Percentiles rank a stretch among this genome's conserved stretches.
These are phyloP conservation scores for Cremastinae sp. DNA, from an alignment of 2,888 invertebrate species.

Conservation along the genomic window DNA sequence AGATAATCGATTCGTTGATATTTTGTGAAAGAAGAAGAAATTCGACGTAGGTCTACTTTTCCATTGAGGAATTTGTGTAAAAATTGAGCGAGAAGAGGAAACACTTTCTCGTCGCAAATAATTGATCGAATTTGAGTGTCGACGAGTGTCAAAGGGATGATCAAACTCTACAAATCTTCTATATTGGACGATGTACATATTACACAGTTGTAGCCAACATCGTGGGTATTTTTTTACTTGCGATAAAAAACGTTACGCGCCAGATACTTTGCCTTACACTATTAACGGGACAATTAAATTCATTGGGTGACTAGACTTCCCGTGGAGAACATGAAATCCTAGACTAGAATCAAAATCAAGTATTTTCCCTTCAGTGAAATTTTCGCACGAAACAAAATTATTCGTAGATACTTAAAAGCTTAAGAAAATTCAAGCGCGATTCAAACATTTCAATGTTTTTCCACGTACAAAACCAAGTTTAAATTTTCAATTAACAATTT, in stretches of 20 bases:
- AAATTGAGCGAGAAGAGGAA: neutral
- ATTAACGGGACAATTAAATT: slow-evolving; percentile 32
- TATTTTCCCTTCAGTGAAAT: neutral
- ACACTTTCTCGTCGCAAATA: neutral
- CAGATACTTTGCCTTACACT: slow-evolving; percentile 58
- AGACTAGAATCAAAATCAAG: neutral
- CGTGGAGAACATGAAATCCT: neutral
- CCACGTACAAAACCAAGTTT: too few relatives aligned
- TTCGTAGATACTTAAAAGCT: too few relatives aligned
- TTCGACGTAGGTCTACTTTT: slow-evolving; percentile 55
- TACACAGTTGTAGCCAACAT: slow-evolving; percentile 49
- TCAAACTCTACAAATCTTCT: slow-evolving; percentile 37
- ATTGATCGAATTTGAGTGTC: slow-evolving; percentile 8
- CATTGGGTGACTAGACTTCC: neutral
- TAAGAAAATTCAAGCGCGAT: too few relatives aligned
- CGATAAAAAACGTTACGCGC: slow-evolving; percentile 36
- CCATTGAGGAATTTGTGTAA: slow-evolving; percentile 46
- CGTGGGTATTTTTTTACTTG: slow-evolving; percentile 50
- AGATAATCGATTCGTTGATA: slow-evolving; percentile 60
- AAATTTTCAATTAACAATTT: too few relatives aligned
- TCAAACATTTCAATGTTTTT: too few relatives aligned
- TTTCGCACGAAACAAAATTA: neutral
- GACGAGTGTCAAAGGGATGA: slow-evolving; percentile 24
- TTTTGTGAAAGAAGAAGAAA: slow-evolving; percentile 48
- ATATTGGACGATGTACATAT: slow-evolving; percentile 62